Evolutionary conservation across 2,113 vertebrate species (phyloP), one percentile per base, ranked within the genome.

Genomic region (Crocuta crocuta): DNA sequence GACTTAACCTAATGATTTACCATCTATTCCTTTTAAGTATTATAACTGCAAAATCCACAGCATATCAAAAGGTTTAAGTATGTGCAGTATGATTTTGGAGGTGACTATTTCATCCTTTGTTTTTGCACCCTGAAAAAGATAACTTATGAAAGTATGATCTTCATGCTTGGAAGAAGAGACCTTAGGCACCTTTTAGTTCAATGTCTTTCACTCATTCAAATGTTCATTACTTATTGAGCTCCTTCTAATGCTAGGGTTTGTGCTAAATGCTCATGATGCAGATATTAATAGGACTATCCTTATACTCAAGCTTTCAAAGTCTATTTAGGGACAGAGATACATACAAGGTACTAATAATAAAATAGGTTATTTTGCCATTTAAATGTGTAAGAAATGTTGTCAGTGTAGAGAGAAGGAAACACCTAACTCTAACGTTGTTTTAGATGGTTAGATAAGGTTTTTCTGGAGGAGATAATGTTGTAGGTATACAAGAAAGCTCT

Each of bases 1-100:
- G 96, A 92, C 43, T 76, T 82, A 96, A 78, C 61, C 88, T 50
- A 96, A 89, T 95, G 33, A 80, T 94, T 94, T 96, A 68, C 35
- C 65, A 66, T 92, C 50, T 70, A 85, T 82, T 88, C 80, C 5
- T 94, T 97, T 97, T 88, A 95, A 92, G 33, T n/a, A 19, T 28
- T 71, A 2, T 87, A 92, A 92, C 80, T 95, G 28, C 39, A 91
- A 89, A 97, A 94, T n/a, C 0, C 26, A 93, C 76, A 94, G 71
- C 66, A 10, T 48, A 97, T 31, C 50, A 73, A 95, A 89, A 50
- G 33, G 4, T 50, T 97, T 80, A 79, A 82, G 1, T 90, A 58
- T 88, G 21, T 74, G 17, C 0, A 65, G 13, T 70, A 73, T 97
- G 82, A 79, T 53, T 94, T 85, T 11, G 19, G 35, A 39, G 6